Conservation (phyloP, 2,888 invertebrate genomes). For the Teinopalpus imperialis region DNA sequence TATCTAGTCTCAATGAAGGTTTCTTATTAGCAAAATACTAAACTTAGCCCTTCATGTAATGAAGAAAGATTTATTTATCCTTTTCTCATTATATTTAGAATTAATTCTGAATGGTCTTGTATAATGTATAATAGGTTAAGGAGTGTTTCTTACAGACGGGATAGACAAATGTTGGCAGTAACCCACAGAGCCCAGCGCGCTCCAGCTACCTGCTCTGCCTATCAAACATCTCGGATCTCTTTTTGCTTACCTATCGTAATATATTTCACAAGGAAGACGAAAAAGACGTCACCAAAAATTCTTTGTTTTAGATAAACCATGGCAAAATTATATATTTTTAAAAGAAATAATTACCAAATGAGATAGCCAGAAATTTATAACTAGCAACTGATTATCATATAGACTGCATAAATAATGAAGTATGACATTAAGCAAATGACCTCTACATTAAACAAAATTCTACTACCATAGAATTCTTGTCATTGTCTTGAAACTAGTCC, state of each 20-base stretch:
- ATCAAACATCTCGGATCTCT: slow-evolving; percentile 57
- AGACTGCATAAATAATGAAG: too few relatives aligned
- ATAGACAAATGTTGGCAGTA: slow-evolving; percentile 51
- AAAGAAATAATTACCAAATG: too few relatives aligned
- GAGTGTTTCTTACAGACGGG: slow-evolving; percentile 38
- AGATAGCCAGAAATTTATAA: too few relatives aligned
- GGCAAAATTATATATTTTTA: not conserved
- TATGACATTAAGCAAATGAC: too few relatives aligned
- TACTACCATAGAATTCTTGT: too few relatives aligned
- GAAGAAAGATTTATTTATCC: too few relatives aligned
- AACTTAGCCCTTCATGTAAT: too few relatives aligned
- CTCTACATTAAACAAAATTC: too few relatives aligned
- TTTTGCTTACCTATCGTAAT: slow-evolving; percentile 59
- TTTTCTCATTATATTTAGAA: not conserved
- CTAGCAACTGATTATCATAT: too few relatives aligned
- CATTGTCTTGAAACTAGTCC: too few relatives aligned
- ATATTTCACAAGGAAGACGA: slow-evolving; percentile 52
- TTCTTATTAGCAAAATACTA: too few relatives aligned
- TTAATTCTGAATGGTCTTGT: slow-evolving; percentile 1
- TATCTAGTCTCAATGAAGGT: too few relatives aligned
- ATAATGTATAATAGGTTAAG: slow-evolving; percentile 34
- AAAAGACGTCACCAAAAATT: slow-evolving; percentile 38
- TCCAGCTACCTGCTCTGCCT: slow-evolving; percentile 50
- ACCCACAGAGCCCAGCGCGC: slow-evolving; percentile 40
- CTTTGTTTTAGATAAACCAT: slow-evolving; percentile 23